A percentile compares a stretch with the other conserved stretches of the same genome.
Evolutionary conservation across 2,888 invertebrate species (phyloP).

Genomic region (Microctonus hyperodae): DNA sequence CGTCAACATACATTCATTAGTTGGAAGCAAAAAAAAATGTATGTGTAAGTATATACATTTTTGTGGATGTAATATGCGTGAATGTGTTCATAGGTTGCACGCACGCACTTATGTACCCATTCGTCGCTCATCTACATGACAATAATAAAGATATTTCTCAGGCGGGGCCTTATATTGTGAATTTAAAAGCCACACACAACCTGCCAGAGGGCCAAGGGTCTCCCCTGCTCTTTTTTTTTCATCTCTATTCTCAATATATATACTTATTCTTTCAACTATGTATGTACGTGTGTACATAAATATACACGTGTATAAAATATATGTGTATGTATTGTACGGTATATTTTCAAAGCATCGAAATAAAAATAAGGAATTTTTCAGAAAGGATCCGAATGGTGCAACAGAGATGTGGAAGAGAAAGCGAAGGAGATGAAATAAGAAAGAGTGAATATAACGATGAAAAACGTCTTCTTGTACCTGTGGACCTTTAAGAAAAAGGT

Average conservation of each 20-base stretch:
- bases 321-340: too few relatives aligned
- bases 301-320: too few relatives aligned
- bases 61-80: background rate
- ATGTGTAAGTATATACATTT: background rate
- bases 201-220: constrained; percentile 34
- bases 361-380: constrained; percentile 54
- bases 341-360: constrained; percentile 43
- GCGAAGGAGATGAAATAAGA: constrained; percentile 34
- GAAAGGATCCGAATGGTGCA: constrained; percentile 30
- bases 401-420: constrained; percentile 38
- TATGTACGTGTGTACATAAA: too few relatives aligned
- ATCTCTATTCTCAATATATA: constrained; percentile 8
- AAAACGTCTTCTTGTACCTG: constrained; percentile 33
- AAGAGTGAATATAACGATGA: constrained; percentile 43
- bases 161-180: constrained; percentile 34
- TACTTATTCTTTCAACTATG: background rate
- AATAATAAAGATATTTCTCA: constrained; percentile 59
- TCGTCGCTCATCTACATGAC: constrained; percentile 54
- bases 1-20: background rate
- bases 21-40: background rate
- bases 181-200: constrained; percentile 46
- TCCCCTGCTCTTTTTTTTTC: constrained; percentile 13
- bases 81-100: background rate
- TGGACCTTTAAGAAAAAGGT: constrained; percentile 21
- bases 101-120: background rate